Conservation (phyloP, 1,140 invertebrate species). For the Saccostrea cuccullata region DNA sequence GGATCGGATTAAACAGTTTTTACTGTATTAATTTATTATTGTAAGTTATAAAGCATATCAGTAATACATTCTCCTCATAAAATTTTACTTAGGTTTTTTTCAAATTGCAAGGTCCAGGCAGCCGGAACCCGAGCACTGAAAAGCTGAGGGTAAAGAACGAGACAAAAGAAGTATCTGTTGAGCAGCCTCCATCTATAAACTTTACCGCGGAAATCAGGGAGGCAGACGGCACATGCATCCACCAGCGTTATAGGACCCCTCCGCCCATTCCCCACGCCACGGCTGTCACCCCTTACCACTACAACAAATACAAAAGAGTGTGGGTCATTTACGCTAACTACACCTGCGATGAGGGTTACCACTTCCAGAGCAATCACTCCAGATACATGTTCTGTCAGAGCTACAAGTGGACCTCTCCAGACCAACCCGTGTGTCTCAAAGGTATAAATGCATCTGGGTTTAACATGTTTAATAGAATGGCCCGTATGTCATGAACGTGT, state of each 20-base stretch:
- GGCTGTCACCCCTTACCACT: slow-evolving; percentile 59
- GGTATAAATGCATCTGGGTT: slow-evolving; percentile 44
- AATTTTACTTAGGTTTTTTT: not conserved
- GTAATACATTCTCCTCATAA: too few species aligned
- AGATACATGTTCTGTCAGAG: slow-evolving; percentile 66
- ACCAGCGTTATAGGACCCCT: slow-evolving; percentile 54
- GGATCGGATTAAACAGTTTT: too few species aligned
- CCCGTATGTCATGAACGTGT: too few species aligned
- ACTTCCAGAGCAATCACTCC: slow-evolving; percentile 55
- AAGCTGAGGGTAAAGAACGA: slow-evolving; percentile 38
- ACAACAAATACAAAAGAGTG: slow-evolving; percentile 54
- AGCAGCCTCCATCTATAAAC: not conserved
- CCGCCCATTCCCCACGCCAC: slow-evolving; percentile 60
- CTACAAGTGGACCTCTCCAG: slow-evolving; percentile 60
- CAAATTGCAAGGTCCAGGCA: slow-evolving; percentile 18
- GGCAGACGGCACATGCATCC: slow-evolving; percentile 52
- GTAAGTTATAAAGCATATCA: too few species aligned
- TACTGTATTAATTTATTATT: too few species aligned
- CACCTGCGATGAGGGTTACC: slow-evolving; percentile 65
- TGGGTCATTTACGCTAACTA: slow-evolving; percentile 70
- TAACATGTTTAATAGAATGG: too few species aligned
- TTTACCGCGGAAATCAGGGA: slow-evolving; percentile 44
- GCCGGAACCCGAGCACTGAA: not conserved
- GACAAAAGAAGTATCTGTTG: slow-evolving; percentile 21
- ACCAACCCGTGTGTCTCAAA: slow-evolving; percentile 61